phyloP scores from a whole-genome alignment of 2,113 vertebrate genomes.

The Psilopsiagon aurifrons region DNA sequence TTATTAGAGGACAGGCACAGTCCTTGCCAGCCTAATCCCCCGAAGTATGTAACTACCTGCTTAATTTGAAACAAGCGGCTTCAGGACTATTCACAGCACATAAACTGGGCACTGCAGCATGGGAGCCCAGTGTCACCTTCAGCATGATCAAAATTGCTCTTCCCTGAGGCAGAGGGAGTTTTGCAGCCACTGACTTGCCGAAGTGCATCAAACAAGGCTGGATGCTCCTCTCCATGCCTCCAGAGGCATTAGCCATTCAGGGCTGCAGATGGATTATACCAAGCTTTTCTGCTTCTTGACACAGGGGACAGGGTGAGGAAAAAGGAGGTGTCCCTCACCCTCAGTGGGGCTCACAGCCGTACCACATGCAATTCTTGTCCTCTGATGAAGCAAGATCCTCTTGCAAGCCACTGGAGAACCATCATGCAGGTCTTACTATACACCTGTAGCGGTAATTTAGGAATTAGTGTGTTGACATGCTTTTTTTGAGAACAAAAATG shows the following conservation, averaged over 20 bases:
- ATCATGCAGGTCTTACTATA: background rate
- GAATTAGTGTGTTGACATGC: background rate
- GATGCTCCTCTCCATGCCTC: background rate
- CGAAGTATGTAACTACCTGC: background rate
- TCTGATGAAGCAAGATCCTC: background rate
- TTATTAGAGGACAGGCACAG: background rate
- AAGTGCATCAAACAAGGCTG: background rate
- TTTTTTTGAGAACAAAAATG: background rate
- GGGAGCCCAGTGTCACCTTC: background rate
- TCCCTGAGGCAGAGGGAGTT: background rate
- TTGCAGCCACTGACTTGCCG: background rate
- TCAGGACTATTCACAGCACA: background rate
- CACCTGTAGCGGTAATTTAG: background rate
- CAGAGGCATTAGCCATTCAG: accelerated
- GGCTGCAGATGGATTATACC: background rate
- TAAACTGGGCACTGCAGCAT: accelerated
- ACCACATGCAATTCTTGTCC: background rate
- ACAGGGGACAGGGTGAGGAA: background rate
- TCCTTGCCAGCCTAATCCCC: background rate
- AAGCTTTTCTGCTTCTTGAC: background rate
- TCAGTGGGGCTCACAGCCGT: background rate
- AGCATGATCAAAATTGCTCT: background rate
- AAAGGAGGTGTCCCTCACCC: accelerated
- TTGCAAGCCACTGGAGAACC: background rate
- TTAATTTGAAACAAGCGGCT: background rate